Evolutionary conservation across 2,113 vertebrate genomes (phyloP), one percentile per base, ranked within the genome.

Genomic region (Psettodes erumei): DNA sequence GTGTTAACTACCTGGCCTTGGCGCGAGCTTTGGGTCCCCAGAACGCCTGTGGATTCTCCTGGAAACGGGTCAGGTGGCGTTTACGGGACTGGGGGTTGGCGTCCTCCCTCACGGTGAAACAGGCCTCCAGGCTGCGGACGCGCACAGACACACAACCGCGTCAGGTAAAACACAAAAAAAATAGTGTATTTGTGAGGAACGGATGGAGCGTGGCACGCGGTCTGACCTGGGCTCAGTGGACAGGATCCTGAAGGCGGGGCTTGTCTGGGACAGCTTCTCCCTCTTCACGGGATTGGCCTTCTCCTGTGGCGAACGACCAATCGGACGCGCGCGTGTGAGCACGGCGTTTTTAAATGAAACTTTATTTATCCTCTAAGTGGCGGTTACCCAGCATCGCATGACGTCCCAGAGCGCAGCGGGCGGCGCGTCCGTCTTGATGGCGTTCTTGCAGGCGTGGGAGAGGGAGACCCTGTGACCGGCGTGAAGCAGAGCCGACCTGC

Each of bases 371-470:
- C n/a, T n/a, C n/a, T n/a, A n/a, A n/a, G n/a, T n/a, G n/a, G n/a
- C n/a, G n/a, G n/a, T 95, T 86, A 98, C 97, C 97, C 97, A 98
- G 93, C 95, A 96, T 51, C 97, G 94, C 96, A 98, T 96, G 89
- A 98, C 90, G 87, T 98, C 96, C 97, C 97, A 98, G 81, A 98
- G 72, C 23, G 78, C 90, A 0, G 87, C 73, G 0, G 95, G 64
- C 0, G 96, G 94, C 0, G 96, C 96, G 0, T 96, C 93, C 0
- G 96, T 96, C 85, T 96, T 97, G 21, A 98, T 84, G 0, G 94
- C 95, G 0, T 96, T 98, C 82, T 96, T 96, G 77, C 95, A 96
- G 76, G 97, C 96, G 0, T 98, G 97, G 28, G 97, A 96, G 7
- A 98, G 94, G 0, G 96, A 97, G 35, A 97, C 97, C 9, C 93